These are phyloP conservation scores for Ornithoptera alexandrae DNA, from an alignment of 2,888 invertebrate genomes.

Conservation along the genomic window DNA sequence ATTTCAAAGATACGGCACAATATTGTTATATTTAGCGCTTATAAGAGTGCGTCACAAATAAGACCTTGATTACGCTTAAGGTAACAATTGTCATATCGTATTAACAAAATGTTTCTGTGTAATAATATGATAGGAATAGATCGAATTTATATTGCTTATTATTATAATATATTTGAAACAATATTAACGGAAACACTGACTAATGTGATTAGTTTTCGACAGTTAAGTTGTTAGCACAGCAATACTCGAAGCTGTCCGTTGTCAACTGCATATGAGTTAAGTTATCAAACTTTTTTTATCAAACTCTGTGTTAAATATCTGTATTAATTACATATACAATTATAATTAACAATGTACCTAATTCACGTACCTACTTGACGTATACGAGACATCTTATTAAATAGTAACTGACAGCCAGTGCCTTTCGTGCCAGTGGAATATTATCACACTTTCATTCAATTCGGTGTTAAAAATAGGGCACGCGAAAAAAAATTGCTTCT, in stretches of 20 bases:
- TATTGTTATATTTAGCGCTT: constrained; percentile 11
- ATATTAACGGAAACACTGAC: neutral
- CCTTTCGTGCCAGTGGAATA: no score
- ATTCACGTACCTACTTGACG: no score
- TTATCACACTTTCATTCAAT: no score
- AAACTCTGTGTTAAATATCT: neutral
- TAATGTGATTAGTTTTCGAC: neutral
- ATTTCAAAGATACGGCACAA: neutral
- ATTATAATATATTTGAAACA: neutral
- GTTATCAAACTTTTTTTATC: no score
- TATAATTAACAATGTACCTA: no score
- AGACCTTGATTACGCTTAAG: constrained; percentile 3
- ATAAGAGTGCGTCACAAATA: constrained; percentile 2
- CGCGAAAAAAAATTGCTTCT: no score
- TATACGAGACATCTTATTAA: no score
- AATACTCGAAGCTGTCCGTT: neutral
- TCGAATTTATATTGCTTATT: neutral
- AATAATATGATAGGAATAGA: neutral
- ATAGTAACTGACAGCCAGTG: no score
- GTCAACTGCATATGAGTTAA: neutral
- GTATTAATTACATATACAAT: no score
- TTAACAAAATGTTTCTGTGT: neutral
- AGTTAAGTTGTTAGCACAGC: neutral
- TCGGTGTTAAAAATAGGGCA: no score
- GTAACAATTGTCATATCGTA: neutral